phyloP scores from a whole-genome alignment of 2,797 vertebrate species.

The Anas capensis region DNA sequence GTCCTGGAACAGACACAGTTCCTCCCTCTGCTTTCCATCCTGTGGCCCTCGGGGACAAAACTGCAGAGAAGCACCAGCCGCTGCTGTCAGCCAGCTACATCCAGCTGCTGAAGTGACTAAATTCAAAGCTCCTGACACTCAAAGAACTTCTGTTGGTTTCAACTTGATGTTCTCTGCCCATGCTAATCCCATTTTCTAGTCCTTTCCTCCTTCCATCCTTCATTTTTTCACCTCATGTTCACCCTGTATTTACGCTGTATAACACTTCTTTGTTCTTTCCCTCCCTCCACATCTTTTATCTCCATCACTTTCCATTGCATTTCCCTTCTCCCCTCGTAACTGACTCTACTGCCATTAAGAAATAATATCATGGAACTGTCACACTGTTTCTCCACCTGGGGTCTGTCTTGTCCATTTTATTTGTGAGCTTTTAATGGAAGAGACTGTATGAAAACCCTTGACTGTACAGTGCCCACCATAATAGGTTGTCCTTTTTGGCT shows the following conservation, averaged over 20 bases:
- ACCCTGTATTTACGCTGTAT: neutral
- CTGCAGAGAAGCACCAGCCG: neutral
- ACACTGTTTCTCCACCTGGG: conserved; percentile 47
- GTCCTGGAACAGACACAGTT: neutral
- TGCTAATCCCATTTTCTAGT: neutral
- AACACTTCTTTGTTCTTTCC: neutral
- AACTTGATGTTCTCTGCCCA: neutral
- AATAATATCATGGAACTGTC: neutral
- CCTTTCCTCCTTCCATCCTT: neutral
- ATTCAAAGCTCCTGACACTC: neutral
- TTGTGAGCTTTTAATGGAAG: neutral
- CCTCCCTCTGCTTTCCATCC: neutral
- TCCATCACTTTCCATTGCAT: neutral
- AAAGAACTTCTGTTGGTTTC: neutral
- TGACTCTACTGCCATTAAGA: neutral
- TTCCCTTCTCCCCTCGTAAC: neutral
- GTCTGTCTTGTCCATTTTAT: conserved; percentile 55
- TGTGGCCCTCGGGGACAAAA: neutral
- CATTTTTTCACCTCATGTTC: neutral
- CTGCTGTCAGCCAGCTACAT: neutral
- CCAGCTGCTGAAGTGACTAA: neutral
- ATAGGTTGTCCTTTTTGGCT: neutral
- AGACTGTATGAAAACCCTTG: neutral
- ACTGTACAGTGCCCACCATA: neutral
- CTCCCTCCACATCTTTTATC: neutral